phyloP scores from a whole-genome alignment of 2,888 invertebrate species.

The Pristionchus entomophagus region DNA sequence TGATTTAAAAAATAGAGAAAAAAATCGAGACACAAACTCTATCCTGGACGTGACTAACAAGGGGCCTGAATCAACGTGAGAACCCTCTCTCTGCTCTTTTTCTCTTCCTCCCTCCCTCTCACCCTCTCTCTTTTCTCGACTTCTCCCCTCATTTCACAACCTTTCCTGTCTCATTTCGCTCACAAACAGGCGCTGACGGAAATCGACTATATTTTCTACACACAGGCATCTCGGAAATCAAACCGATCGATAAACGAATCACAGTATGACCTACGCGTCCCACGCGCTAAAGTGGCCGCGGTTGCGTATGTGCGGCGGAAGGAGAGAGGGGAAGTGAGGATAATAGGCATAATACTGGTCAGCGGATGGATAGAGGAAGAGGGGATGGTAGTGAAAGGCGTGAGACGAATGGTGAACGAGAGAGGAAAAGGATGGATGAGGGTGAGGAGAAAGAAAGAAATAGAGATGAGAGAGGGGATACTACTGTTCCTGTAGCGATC shows the following conservation, averaged over 20 bases:
- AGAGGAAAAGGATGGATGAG: conserved; percentile 4
- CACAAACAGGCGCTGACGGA: not conserved
- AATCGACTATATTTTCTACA: too few relatives aligned
- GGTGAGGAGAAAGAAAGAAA: conserved; percentile 49
- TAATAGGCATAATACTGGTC: conserved; percentile 24
- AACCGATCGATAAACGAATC: not conserved
- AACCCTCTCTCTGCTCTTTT: not conserved
- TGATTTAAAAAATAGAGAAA: too few relatives aligned
- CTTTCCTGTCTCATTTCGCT: not conserved
- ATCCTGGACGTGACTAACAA: not conserved
- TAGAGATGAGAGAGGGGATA: conserved; percentile 9
- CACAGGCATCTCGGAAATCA: not conserved
- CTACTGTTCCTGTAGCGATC: not conserved
- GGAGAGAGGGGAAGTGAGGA: conserved; percentile 1
- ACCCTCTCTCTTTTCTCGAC: not conserved
- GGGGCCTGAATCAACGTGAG: not conserved
- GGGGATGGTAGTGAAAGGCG: conserved; percentile 36
- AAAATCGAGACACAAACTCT: too few relatives aligned
- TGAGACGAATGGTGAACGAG: conserved; percentile 9
- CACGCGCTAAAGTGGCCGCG: not conserved
- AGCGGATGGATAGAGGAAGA: conserved; percentile 5
- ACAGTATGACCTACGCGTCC: not conserved
- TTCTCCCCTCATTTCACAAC: conserved; percentile 8
- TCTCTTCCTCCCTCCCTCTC: not conserved
- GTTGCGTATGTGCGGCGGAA: conserved; percentile 7